phyloP scores from a whole-genome alignment of 2,113 vertebrate species.

The Nesospiza acunhae region DNA sequence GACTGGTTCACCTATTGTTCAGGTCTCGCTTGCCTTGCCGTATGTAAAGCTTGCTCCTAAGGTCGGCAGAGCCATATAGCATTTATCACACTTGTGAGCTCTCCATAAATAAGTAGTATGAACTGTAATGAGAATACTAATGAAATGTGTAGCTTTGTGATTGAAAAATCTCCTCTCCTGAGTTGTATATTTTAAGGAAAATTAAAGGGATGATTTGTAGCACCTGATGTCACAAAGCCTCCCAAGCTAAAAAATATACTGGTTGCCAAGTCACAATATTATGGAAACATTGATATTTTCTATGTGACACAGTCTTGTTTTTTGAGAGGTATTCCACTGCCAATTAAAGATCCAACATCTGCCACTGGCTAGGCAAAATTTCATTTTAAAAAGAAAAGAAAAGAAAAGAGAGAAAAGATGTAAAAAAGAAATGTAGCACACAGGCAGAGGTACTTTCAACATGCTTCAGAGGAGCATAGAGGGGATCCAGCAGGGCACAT shows the following conservation, averaged over 20 bases:
- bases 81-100: conserved; percentile 1
- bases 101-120: conserved; percentile 38
- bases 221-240: conserved; percentile 6
- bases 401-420: neutral
- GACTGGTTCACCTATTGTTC: conserved; percentile 35
- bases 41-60: neutral
- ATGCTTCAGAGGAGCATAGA: neutral
- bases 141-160: conserved; percentile 22
- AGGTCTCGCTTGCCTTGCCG: neutral
- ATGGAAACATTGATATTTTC: neutral
- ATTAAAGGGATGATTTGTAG: conserved; percentile 14
- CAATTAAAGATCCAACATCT: neutral
- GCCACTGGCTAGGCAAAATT: neutral
- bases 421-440: neutral
- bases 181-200: neutral
- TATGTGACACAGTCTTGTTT: neutral
- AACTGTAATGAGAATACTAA: conserved; percentile 43
- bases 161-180: conserved; percentile 18
- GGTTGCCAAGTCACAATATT: neutral
- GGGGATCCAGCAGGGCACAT: neutral
- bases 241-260: neutral
- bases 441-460: neutral
- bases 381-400: neutral
- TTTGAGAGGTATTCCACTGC: neutral
- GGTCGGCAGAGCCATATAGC: neutral